Conservation (phyloP, 2,888 invertebrate species). For the Drosophila niveifrons region DNA sequence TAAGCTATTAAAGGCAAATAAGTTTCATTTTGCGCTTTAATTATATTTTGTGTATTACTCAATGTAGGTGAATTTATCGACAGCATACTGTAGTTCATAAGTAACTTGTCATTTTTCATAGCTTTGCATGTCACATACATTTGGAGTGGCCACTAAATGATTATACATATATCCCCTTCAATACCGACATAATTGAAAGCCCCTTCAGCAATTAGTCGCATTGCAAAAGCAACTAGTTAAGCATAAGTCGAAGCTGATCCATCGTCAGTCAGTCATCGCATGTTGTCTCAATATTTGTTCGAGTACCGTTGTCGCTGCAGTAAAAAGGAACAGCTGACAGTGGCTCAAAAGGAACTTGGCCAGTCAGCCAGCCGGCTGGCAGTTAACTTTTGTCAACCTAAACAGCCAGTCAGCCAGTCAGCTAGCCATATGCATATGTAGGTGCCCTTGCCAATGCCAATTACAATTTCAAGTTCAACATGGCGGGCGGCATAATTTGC, state of each 20-base stretch:
- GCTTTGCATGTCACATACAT: too few species aligned
- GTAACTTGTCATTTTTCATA: too few species aligned
- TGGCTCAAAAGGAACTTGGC: constrained; percentile 17
- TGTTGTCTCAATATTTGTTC: constrained; percentile 15
- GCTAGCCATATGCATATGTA: constrained; percentile 61
- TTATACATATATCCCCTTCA: background rate
- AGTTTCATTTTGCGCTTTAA: too few species aligned
- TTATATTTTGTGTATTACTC: too few species aligned
- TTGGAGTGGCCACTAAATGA: too few species aligned
- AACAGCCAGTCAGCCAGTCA: constrained; percentile 35
- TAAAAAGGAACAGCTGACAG: constrained; percentile 50
- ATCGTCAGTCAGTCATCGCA: constrained; percentile 4
- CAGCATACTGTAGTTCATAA: too few species aligned
- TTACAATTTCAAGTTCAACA: constrained; percentile 83
- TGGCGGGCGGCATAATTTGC: constrained; percentile 80
- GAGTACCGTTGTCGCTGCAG: constrained; percentile 14
- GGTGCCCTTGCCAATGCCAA: constrained; percentile 83
- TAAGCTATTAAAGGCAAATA: too few species aligned
- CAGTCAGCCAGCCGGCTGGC: background rate
- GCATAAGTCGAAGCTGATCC: constrained; percentile 5
- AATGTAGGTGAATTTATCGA: too few species aligned
- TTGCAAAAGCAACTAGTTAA: background rate
- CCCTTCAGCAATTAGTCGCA: background rate
- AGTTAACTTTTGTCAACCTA: background rate
- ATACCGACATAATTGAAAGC: background rate